Percentiles rank a stretch among this genome's conserved stretches.
These are phyloP conservation scores for Eupithecia dodoneata DNA, from an alignment of 2,888 invertebrate species.

Conservation along the genomic window DNA sequence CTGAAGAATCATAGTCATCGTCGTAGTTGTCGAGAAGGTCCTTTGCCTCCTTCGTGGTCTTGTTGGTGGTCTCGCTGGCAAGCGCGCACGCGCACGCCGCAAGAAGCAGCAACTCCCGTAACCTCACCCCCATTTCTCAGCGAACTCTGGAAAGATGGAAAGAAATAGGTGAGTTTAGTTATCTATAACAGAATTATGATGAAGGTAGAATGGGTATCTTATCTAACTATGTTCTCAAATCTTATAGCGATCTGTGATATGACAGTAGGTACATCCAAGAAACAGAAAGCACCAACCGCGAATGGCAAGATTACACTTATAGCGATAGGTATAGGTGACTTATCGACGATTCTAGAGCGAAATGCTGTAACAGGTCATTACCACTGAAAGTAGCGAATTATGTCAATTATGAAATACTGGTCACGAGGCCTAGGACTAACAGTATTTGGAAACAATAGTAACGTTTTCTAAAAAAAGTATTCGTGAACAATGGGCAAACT, in stretches of 20 bases:
- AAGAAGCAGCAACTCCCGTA: constrained; percentile 81
- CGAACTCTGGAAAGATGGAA: constrained; percentile 76
- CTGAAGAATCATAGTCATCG: constrained; percentile 76
- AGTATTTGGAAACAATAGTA: constrained; percentile 63
- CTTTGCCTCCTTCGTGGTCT: constrained; percentile 68
- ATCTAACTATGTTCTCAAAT: neutral
- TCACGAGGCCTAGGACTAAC: constrained; percentile 52
- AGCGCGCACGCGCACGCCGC: constrained; percentile 76
- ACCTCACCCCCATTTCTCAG: constrained; percentile 80
- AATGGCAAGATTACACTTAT: neutral
- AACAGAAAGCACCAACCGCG: neutral
- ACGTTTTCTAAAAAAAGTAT: constrained; percentile 53
- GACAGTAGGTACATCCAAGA: neutral
- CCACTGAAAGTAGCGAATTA: constrained; percentile 30
- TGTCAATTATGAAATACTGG: constrained; percentile 59
- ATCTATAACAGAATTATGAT: neutral
- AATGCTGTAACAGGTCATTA: constrained; percentile 41
- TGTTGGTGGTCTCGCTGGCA: constrained; percentile 70
- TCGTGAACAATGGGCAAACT: constrained; percentile 56
- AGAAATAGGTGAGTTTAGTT: constrained; percentile 19
- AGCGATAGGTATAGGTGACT: neutral
- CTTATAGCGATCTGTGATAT: neutral
- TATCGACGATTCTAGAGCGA: neutral
- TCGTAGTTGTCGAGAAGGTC: constrained; percentile 73
- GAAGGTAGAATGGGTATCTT: neutral